Conservation (phyloP, 2,888 invertebrate species). For the Siphonodentalium dalli region DNA sequence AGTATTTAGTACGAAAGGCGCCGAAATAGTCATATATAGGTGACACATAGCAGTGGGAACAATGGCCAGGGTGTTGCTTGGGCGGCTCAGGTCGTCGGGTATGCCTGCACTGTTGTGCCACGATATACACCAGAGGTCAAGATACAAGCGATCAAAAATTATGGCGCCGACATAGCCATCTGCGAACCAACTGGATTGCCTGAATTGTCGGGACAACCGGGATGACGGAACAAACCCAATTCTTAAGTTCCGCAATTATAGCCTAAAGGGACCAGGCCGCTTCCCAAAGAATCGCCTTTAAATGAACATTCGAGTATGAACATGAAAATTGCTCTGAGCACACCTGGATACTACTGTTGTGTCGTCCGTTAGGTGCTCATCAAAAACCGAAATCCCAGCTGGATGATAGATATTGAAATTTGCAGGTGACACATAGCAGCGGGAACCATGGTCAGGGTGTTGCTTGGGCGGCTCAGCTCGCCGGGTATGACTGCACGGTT, state of each 20-base stretch:
- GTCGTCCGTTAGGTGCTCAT: not conserved
- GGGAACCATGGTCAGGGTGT: conserved; percentile 69
- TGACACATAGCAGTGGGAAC: conserved; percentile 68
- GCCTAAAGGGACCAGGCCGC: no score
- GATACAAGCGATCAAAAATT: conserved; percentile 63
- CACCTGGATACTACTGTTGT: not conserved
- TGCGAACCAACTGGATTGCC: conserved; percentile 65
- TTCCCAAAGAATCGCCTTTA: no score
- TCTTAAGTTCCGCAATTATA: no score
- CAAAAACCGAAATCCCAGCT: no score
- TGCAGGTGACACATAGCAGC: conserved; percentile 66
- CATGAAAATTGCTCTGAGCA: not conserved
- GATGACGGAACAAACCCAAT: no score
- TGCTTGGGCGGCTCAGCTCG: conserved; percentile 61
- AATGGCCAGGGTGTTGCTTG: conserved; percentile 68
- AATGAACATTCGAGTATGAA: no score
- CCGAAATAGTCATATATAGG: conserved; percentile 33
- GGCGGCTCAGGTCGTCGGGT: conserved; percentile 53
- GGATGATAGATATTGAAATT: not conserved
- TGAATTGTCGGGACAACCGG: no score
- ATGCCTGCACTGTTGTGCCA: conserved; percentile 67
- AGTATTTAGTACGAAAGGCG: no score
- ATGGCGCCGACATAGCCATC: conserved; percentile 64
- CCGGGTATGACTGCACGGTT: conserved; percentile 63
- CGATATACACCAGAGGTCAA: conserved; percentile 64